These are phyloP conservation scores for Caenorhabditis inopinata DNA, from an alignment of 1,140 invertebrate species.

Conservation along the genomic window DNA sequence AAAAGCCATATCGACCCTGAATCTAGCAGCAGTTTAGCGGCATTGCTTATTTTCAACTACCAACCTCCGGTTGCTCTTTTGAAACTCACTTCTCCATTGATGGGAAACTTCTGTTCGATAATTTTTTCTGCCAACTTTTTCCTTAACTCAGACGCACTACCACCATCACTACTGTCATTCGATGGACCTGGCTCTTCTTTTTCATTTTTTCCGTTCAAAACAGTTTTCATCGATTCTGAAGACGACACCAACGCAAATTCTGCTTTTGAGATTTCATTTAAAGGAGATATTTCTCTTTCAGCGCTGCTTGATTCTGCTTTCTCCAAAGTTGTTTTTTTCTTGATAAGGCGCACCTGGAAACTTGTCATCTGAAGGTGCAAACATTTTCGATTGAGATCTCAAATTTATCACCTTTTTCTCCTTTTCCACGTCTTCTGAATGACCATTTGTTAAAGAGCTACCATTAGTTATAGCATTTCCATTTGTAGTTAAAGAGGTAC, in stretches of 20 bases:
- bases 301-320: constrained; percentile 15
- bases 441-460: background rate
- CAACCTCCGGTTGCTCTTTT: too few species aligned
- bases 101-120: constrained; percentile 33
- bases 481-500: background rate
- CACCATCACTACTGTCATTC: constrained; percentile 26
- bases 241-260: background rate
- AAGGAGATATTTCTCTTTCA: background rate
- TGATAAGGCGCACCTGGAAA: background rate
- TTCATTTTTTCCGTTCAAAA: background rate
- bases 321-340: constrained; percentile 19
- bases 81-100: constrained; percentile 42
- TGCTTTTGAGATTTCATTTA: constrained; percentile 2
- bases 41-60: too few species aligned
- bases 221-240: background rate
- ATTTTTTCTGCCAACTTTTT: constrained; percentile 41
- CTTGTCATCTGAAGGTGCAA: constrained; percentile 18
- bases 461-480: background rate
- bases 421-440: background rate
- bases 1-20: too few species aligned
- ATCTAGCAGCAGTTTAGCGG: too few species aligned
- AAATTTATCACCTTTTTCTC: constrained; percentile 3
- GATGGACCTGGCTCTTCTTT: constrained; percentile 30
- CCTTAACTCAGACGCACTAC: constrained; percentile 27
- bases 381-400: background rate